Evolutionary conservation across 2,113 vertebrate genomes (phyloP), one percentile per base, ranked within the genome.

Genomic region (Aplodontia rufa): DNA sequence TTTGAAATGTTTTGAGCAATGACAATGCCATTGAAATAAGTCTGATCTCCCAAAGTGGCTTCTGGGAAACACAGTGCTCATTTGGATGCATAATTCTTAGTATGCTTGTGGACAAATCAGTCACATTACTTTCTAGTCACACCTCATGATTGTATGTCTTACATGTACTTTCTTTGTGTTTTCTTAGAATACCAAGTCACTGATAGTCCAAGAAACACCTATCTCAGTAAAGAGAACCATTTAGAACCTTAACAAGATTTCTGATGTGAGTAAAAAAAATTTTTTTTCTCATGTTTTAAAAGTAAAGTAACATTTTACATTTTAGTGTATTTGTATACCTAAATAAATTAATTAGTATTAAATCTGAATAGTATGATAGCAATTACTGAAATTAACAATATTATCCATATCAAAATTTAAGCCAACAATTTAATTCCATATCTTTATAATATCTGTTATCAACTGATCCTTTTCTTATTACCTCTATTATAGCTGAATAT

Each of bases 31-130:
- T 24, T 60, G 87, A 96, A 75, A 95, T 90, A 80, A 76, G 51
- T 93, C 74, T 95, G 47, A 93, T 96, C 90, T 83, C 64, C 62
- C 80, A 28, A 66, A 96, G 90, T 71, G 76, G 51, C 87, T 90
- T 75, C 80, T 84, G 87, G 37, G 84, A 95, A 93, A 81, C 66
- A 5, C 3, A 75, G 47, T 28, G 83, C 42, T 96, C 45, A 58
- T 87, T 96, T 93, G 64, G 30, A 20, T 60, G 72, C 37, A 64
- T 89, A 80, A 85, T 62, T 64, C 69, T 95, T 42, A 30, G 90
- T 74, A 53, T 49, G 92, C 83, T 74, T 86, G 45, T 58, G 93
- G 87, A 64, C 35, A 87, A 87, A 90, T 96, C 55, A 26, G 19
- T 49, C 35, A 28, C 55, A 83, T 91, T 86, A 58, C 68, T 91